phyloP scores from a whole-genome alignment of 2,797 vertebrate species.

The Argyrosomus regius region DNA sequence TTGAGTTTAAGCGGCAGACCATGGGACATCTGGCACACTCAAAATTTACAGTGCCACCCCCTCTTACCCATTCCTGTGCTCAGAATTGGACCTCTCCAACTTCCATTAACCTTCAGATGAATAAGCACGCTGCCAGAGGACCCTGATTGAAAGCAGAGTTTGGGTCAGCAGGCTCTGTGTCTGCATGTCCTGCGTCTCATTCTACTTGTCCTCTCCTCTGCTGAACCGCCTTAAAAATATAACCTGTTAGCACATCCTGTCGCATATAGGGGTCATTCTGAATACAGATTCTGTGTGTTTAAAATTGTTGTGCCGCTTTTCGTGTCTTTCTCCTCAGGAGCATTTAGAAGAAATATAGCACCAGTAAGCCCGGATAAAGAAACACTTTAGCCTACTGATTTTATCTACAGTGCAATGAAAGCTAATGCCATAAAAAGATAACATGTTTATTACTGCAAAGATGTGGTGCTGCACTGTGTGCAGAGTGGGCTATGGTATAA shows the following conservation, averaged over 20 bases:
- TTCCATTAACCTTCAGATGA: conserved; percentile 65
- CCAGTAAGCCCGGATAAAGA: neutral
- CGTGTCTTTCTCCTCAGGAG: neutral
- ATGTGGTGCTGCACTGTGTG: conserved; percentile 20
- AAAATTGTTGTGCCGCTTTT: conserved; percentile 12
- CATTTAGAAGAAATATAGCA: conserved; percentile 20
- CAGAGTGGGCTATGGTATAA: conserved; percentile 15
- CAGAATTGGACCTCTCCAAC: conserved; percentile 43
- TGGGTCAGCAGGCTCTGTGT: conserved; percentile 43
- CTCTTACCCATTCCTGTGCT: conserved; percentile 17
- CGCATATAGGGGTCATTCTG: conserved; percentile 7
- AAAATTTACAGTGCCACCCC: conserved; percentile 54
- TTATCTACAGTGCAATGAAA: conserved; percentile 42
- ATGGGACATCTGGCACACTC: conserved; percentile 40
- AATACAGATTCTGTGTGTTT: conserved; percentile 39
- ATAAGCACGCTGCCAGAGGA: conserved; percentile 42
- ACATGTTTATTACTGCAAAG: conserved; percentile 25
- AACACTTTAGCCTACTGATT: conserved; percentile 11
- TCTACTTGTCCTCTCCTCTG: neutral
- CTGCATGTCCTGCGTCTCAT: conserved; percentile 20
- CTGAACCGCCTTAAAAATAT: conserved; percentile 9
- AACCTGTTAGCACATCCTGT: conserved; percentile 30
- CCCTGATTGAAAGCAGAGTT: conserved; percentile 49
- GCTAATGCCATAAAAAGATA: conserved; percentile 12
- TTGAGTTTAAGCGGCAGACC: conserved; percentile 54